phyloP scores from a whole-genome alignment of 2,888 invertebrate species.

The Agrotis clavis region DNA sequence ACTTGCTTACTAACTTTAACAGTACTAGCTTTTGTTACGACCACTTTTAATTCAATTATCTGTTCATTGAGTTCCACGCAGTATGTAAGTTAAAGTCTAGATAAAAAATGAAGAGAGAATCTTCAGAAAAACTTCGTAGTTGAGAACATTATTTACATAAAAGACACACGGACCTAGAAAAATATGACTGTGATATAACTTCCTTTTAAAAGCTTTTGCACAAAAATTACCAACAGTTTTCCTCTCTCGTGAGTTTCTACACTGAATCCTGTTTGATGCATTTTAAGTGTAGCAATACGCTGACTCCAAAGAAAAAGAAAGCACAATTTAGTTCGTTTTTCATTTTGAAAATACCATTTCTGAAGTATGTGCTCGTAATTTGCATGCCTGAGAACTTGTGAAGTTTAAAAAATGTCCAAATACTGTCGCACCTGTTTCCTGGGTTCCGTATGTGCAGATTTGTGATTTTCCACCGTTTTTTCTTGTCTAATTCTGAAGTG shows the following conservation, averaged over 20 bases:
- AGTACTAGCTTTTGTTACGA: no score
- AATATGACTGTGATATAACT: neutral
- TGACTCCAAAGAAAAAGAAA: conserved; percentile 38
- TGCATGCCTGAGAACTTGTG: conserved; percentile 54
- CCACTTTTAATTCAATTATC: no score
- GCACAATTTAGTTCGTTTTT: conserved; percentile 60
- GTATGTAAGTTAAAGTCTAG: no score
- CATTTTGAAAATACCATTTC: conserved; percentile 63
- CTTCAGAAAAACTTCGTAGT: no score
- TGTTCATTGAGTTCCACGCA: no score
- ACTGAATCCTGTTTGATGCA: conserved; percentile 54
- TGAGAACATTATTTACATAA: neutral
- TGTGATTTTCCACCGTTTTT: no score
- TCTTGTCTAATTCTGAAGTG: no score
- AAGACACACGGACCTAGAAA: neutral
- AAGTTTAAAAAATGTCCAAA: conserved; percentile 41
- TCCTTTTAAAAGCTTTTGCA: conserved; percentile 14
- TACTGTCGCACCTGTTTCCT: neutral
- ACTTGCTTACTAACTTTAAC: no score
- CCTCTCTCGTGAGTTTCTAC: conserved; percentile 21
- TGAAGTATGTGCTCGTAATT: conserved; percentile 62
- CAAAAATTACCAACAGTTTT: conserved; percentile 29
- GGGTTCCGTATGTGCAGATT: conserved; percentile 39
- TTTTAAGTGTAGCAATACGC: conserved; percentile 40
- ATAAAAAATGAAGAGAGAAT: no score